phyloP scores from a whole-genome alignment of 2,113 vertebrate species.

The Microtus richardsoni region DNA sequence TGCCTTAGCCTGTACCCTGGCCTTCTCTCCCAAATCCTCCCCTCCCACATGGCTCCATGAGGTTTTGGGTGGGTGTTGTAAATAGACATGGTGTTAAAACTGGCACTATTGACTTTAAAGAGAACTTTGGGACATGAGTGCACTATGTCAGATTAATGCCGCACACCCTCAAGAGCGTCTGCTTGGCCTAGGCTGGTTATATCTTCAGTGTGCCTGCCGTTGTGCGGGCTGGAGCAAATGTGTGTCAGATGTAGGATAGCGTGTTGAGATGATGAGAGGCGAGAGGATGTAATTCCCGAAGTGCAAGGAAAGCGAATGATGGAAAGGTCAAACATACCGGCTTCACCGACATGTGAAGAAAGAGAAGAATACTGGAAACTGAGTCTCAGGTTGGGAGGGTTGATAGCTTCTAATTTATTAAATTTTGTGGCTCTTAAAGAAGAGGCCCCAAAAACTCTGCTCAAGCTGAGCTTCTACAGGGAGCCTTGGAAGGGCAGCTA shows the following conservation, averaged over 20 bases:
- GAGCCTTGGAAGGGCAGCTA: background rate
- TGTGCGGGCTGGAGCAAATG: no score
- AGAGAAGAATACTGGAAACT: background rate
- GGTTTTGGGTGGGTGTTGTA: rapidly evolving
- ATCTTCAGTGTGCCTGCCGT: rapidly evolving
- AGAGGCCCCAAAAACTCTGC: background rate
- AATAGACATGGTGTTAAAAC: background rate
- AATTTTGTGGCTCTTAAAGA: background rate
- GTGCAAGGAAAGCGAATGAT: rapidly evolving
- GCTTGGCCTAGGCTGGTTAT: rapidly evolving
- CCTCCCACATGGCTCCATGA: rapidly evolving
- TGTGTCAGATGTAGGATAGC: no score
- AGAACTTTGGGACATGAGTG: background rate
- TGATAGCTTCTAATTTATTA: background rate
- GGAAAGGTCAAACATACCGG: rapidly evolving
- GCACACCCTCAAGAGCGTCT: background rate
- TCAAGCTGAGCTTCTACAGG: background rate
- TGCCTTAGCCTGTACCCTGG: rapidly evolving
- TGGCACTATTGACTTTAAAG: background rate
- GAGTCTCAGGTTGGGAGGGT: no score
- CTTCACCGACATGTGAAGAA: rapidly evolving
- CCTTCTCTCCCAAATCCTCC: background rate
- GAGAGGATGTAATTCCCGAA: rapidly evolving
- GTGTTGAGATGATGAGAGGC: background rate
- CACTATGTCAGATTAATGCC: background rate